Evolutionary conservation across 1,140 invertebrate species (phyloP), one percentile per base, ranked within the genome.

Genomic region (Caenorhabditis briggsae): DNA sequence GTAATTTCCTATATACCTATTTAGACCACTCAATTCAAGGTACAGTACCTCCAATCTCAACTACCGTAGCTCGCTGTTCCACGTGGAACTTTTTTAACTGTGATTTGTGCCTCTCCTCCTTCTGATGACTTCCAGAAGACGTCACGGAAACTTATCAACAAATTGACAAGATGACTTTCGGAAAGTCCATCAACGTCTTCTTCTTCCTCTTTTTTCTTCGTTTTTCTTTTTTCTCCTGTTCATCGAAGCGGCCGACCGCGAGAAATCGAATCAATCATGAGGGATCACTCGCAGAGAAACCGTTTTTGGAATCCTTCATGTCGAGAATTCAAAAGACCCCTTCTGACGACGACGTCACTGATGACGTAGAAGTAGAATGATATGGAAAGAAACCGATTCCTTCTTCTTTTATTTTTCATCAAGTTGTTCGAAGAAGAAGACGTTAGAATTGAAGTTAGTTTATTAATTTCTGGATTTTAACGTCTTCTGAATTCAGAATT

Each of bases 241-340:
- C 43, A 74, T 18, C 41, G 65, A 48, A n/a, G 41, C 41, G 65
- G 33, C 12, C 20, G 59, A 64, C 23, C 12, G 33, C 33, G 25
- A 25, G 43, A 74, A 74, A 74, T 74, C 65, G 65, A 74, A 74
- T 74, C 65, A 74, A 74, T 74, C 65, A 74, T 74, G 65, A 46
- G 65, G 61, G 20, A n/a, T 59, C 23, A 65, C 33, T 25, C 61
- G 23, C 41, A 53, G 12, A 58, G n/a, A 58, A 16, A 58, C 20
- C 18, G 18, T 18, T n/a, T 20, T 20, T n/a, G 56, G 16, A 18
- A 12, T 53, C 50, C 16, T 53, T 20, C n/a, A 18, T n/a, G 12
- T 58, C 56, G 56, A 58, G 56, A 58, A 58, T 58, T 58, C 20
- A 20, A 8, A 58, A 58, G 56, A n/a, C 20, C 33, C 33, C 33